Evolutionary conservation across 1,140 invertebrate genomes (phyloP).

Genomic region (Wasmannia auropunctata): DNA sequence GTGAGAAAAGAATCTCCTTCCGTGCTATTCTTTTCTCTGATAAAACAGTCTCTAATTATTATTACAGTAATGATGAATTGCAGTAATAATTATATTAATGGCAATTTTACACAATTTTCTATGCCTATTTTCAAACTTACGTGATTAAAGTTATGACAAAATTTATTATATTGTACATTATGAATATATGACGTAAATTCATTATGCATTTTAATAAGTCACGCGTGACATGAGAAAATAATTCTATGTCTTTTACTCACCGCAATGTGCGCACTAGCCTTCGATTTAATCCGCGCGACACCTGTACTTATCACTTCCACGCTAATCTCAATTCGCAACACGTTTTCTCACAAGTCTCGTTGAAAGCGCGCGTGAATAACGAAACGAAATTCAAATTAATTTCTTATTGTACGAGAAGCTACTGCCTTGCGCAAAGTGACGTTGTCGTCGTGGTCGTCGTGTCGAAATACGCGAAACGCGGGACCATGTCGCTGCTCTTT

Average conservation of each 20-base stretch:
- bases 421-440: neutral
- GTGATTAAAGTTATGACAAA: neutral
- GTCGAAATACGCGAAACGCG: neutral
- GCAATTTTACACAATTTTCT: too few species aligned
- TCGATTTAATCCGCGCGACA: neutral
- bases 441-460: too few species aligned
- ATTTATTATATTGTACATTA: too few species aligned
- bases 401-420: neutral
- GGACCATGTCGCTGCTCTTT: neutral
- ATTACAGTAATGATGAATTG: neutral
- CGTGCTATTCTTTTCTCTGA: neutral
- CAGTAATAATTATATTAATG: neutral
- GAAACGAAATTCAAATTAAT: neutral
- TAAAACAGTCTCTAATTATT: neutral
- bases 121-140: neutral
- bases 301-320: neutral
- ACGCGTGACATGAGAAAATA: neutral
- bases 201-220: neutral
- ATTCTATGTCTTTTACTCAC: conserved; percentile 1
- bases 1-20: neutral
- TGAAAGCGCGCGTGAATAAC: neutral
- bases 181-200: neutral
- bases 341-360: neutral
- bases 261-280: neutral
- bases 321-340: neutral